Conservation (phyloP, 2,888 invertebrate species). For the Cremastobaeus sp. region DNA sequence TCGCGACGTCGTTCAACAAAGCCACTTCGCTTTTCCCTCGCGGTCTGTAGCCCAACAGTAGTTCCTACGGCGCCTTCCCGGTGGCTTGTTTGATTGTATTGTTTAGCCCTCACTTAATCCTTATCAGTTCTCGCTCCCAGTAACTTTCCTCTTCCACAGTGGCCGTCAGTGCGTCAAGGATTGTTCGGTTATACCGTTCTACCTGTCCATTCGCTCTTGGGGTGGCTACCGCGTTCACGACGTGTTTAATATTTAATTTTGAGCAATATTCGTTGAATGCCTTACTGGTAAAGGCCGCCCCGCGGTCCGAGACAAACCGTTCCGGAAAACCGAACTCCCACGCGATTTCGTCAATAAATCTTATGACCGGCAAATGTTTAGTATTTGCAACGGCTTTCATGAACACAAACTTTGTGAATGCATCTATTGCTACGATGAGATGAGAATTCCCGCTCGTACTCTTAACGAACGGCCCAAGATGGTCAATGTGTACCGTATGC, state of each 20-base stretch:
- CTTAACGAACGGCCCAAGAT: slow-evolving; percentile 75
- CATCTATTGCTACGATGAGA: slow-evolving; percentile 73
- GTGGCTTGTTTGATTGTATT: slow-evolving; percentile 3
- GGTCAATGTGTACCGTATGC: slow-evolving; percentile 76
- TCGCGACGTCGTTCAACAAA: not conserved
- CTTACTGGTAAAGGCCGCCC: slow-evolving; percentile 71
- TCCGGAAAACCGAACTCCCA: slow-evolving; percentile 41
- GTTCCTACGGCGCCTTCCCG: not conserved
- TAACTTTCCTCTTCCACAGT: not conserved
- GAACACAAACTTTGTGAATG: slow-evolving; percentile 72
- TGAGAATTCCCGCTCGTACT: slow-evolving; percentile 69
- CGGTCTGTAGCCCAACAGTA: slow-evolving; percentile 13
- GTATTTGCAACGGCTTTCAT: slow-evolving; percentile 69
- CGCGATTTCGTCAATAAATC: slow-evolving; percentile 29
- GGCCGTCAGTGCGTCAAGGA: slow-evolving; percentile 13
- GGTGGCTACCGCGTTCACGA: slow-evolving; percentile 68
- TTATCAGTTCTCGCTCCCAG: slow-evolving; percentile 15
- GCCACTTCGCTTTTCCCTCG: not conserved
- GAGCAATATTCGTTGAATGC: slow-evolving; percentile 69
- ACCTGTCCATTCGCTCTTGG: slow-evolving; percentile 73
- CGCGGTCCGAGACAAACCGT: slow-evolving; percentile 72
- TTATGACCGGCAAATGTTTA: slow-evolving; percentile 66
- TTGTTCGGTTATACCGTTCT: slow-evolving; percentile 56
- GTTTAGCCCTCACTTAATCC: slow-evolving; percentile 21
- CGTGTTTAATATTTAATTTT: slow-evolving; percentile 66